Percentiles rank a stretch among this genome's conserved stretches.
Conservation (phyloP, 2,888 invertebrate genomes). For the Acrocyrtus sp. region DNA sequence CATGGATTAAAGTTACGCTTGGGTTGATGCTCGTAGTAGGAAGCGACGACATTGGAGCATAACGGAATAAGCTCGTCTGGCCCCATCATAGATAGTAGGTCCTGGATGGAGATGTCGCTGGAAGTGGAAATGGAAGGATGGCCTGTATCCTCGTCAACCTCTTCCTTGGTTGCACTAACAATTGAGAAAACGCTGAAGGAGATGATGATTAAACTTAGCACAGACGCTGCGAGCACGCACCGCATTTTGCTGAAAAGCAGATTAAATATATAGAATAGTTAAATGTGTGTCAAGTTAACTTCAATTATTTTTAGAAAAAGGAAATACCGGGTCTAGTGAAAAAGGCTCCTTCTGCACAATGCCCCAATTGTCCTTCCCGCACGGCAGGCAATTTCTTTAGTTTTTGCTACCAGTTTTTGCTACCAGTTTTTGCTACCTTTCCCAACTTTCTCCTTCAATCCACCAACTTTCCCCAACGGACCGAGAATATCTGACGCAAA, state of each 20-base stretch:
- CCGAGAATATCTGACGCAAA: no score
- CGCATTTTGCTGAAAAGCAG: slow-evolving; percentile 22
- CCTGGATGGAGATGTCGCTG: not conserved
- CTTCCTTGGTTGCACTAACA: slow-evolving; percentile 15
- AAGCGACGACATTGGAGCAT: slow-evolving; percentile 13
- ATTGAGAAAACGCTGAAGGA: not conserved
- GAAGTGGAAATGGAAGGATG: not conserved
- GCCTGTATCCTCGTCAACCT: slow-evolving; percentile 9
- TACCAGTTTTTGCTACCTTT: no score
- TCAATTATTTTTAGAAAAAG: no score
- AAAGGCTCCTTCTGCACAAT: no score
- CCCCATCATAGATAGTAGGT: not conserved
- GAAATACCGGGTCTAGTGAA: no score
- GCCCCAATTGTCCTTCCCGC: no score
- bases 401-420: no score
- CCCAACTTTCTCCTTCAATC: no score
- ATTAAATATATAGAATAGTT: not conserved
- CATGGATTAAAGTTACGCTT: slow-evolving; percentile 43
- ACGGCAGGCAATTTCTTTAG: no score
- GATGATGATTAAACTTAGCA: not conserved
- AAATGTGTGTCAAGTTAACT: no score
- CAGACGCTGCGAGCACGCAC: not conserved
- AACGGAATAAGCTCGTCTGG: slow-evolving; percentile 29
- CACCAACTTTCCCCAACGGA: no score
- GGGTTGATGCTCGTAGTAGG: slow-evolving; percentile 23